Evolutionary conservation across 2,113 vertebrate species (phyloP).

Genomic region (Ictidomys tridecemlineatus): DNA sequence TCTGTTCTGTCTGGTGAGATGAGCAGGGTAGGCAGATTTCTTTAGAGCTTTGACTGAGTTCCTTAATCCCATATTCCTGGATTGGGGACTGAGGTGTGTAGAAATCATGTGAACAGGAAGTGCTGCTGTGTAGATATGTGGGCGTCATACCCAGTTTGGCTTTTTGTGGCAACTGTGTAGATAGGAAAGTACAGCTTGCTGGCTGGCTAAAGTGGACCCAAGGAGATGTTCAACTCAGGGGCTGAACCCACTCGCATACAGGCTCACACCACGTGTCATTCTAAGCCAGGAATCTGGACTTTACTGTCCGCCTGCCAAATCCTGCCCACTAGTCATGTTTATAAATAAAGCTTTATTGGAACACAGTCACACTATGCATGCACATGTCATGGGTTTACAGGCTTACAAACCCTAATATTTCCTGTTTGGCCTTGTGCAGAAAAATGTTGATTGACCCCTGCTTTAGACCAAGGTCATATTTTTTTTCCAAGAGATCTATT

Average conservation of each 20-base stretch:
- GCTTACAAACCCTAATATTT: not conserved
- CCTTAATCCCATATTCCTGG: not conserved
- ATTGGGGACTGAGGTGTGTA: not conserved
- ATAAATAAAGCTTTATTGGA: slow-evolving; percentile 13
- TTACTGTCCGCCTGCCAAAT: no score
- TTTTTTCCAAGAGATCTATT: not conserved
- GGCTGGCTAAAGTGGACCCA: not conserved
- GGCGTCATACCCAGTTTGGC: not conserved
- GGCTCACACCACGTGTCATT: not conserved
- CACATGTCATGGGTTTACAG: not conserved
- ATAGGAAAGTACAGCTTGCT: not conserved
- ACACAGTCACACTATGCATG: not conserved
- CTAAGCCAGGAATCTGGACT: not conserved
- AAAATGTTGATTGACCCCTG: not conserved
- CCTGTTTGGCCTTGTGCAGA: not conserved
- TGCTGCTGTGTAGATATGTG: not conserved
- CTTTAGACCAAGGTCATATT: not conserved
- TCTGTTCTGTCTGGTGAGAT: not conserved
- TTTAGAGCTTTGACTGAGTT: not conserved
- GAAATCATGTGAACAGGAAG: not conserved
- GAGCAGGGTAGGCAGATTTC: not conserved
- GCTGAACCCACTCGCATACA: not conserved
- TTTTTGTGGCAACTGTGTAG: not conserved
- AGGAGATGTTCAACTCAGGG: not conserved
- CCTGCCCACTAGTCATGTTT: not conserved